Percentiles rank a stretch among this genome's conserved stretches.
phyloP scores from a whole-genome alignment of 2,888 invertebrate species.

The Nomada fucata region DNA sequence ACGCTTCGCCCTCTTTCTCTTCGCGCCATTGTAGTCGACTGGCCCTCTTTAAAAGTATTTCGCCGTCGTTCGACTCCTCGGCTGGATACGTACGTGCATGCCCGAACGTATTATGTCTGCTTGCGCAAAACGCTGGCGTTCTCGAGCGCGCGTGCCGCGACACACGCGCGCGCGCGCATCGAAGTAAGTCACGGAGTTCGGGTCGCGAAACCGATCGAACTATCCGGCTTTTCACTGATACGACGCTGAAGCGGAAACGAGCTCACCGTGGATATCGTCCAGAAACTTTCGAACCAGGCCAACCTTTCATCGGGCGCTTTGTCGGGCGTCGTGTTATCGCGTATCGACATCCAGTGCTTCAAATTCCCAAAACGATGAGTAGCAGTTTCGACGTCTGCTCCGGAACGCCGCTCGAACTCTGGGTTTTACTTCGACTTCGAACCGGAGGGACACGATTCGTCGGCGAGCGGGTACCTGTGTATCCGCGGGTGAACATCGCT shows the following conservation, averaged over 20 bases:
- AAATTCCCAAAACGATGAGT: slow-evolving; percentile 18
- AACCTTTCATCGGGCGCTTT: slow-evolving; percentile 21
- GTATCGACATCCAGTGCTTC: slow-evolving; percentile 14
- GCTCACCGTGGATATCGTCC: slow-evolving; percentile 27
- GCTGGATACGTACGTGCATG: background rate
- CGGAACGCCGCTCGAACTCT: background rate
- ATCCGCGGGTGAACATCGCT: background rate
- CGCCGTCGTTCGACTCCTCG: slow-evolving; percentile 31
- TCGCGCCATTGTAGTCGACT: slow-evolving; percentile 59
- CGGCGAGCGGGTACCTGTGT: background rate
- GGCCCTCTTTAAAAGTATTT: slow-evolving; percentile 62
- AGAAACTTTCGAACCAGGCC: slow-evolving; percentile 38
- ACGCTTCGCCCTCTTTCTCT: slow-evolving; percentile 45
- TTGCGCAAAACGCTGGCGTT: background rate
- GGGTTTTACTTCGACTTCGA: slow-evolving; percentile 8
- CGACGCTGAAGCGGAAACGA: slow-evolving; percentile 31
- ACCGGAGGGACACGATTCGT: background rate
- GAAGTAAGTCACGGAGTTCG: background rate
- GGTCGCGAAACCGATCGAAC: slow-evolving; percentile 27
- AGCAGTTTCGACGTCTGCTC: slow-evolving; percentile 1
- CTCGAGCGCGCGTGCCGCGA: no score
- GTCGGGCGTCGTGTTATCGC: slow-evolving; percentile 27
- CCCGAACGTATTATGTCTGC: background rate
- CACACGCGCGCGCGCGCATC: background rate
- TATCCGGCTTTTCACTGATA: slow-evolving; percentile 41